Conservation (phyloP, 2,888 invertebrate genomes). For the Amorpha juglandis region DNA sequence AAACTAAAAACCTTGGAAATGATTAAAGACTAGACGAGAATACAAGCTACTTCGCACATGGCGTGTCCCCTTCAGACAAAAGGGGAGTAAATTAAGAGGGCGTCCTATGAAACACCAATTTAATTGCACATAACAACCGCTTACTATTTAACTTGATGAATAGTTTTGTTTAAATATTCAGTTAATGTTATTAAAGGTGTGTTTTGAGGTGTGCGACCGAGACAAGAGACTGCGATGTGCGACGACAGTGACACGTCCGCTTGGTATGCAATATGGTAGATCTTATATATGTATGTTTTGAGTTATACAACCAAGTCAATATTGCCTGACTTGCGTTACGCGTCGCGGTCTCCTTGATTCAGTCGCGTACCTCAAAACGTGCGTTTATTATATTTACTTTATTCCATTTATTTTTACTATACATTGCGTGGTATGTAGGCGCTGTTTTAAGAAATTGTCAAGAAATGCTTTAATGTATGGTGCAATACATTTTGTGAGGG, state of each 20-base stretch:
- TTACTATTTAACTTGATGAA: slow-evolving; percentile 47
- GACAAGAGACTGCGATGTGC: too few species aligned
- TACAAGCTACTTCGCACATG: slow-evolving; percentile 62
- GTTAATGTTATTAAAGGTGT: not conserved
- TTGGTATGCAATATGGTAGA: too few species aligned
- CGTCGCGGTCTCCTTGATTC: too few species aligned
- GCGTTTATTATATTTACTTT: not conserved
- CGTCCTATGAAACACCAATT: slow-evolving; percentile 60
- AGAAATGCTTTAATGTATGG: slow-evolving; percentile 7
- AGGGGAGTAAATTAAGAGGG: slow-evolving; percentile 63
- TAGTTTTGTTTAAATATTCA: slow-evolving; percentile 38
- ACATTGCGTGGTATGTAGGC: slow-evolving; percentile 30
- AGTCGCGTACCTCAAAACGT: too few species aligned
- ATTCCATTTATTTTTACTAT: not conserved
- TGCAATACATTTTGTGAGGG: slow-evolving; percentile 31
- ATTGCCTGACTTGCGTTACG: too few species aligned
- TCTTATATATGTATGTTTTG: too few species aligned
- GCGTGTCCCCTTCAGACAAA: slow-evolving; percentile 52
- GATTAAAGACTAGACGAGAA: slow-evolving; percentile 34
- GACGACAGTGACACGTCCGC: too few species aligned
- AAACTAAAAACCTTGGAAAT: slow-evolving; percentile 46
- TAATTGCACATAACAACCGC: slow-evolving; percentile 63
- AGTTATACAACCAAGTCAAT: too few species aligned
- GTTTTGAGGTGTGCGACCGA: too few species aligned
- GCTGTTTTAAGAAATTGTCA: not conserved